Evolutionary conservation across 1,140 invertebrate genomes (phyloP).

Genomic region (Aleiodes sp.): DNA sequence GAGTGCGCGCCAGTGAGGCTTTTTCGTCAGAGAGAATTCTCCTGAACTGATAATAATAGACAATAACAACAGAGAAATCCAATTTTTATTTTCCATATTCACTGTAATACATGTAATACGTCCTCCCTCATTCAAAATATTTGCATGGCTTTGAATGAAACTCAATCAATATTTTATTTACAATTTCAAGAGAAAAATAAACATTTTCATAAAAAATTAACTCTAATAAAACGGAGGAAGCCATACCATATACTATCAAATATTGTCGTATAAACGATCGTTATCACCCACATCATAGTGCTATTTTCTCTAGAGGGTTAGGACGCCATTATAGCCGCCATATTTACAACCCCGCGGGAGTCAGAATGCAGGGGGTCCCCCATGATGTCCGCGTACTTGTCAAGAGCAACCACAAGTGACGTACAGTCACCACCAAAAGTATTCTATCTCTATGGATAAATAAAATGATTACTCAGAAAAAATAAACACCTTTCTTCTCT

Average conservation of each 20-base stretch:
- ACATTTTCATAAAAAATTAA: too few relatives aligned
- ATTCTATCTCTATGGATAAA: background rate
- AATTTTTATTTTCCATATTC: too few relatives aligned
- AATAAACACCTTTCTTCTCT: background rate
- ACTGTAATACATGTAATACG: too few relatives aligned
- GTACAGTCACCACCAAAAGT: slow-evolving; percentile 52
- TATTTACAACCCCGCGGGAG: slow-evolving; percentile 55
- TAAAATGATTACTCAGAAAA: background rate
- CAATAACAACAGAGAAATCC: too few relatives aligned
- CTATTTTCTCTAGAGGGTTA: slow-evolving; percentile 20
- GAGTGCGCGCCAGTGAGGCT: slow-evolving; percentile 40
- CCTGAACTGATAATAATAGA: background rate
- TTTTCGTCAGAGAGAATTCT: slow-evolving; percentile 44
- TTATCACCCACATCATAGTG: slow-evolving; percentile 23
- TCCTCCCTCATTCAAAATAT: too few relatives aligned
- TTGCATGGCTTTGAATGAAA: too few relatives aligned
- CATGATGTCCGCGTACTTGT: slow-evolving; percentile 49
- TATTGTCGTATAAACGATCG: slow-evolving; percentile 13
- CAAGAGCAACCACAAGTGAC: slow-evolving; percentile 47
- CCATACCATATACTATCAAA: background rate
- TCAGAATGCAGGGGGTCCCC: slow-evolving; percentile 47
- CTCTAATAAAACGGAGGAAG: background rate
- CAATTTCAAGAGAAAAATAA: too few relatives aligned
- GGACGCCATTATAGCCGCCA: slow-evolving; percentile 62
- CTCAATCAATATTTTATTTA: too few relatives aligned